Base-by-base conservation (phyloP, 2,113 vertebrate species). In the Mormyrus iriodes region DNA sequence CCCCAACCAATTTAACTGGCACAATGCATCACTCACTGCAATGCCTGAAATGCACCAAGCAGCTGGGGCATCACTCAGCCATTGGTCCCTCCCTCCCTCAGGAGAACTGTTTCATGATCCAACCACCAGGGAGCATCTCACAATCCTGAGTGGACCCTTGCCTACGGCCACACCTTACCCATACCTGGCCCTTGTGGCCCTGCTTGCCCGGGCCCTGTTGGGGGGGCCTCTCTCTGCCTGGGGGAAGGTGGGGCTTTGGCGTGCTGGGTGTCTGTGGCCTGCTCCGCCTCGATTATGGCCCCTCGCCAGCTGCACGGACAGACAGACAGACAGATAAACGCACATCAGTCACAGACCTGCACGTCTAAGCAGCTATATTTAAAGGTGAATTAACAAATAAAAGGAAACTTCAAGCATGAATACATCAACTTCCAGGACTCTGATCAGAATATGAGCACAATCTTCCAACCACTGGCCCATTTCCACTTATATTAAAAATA, bases 231-330 rank as follows among this genome's bases (percentile, higher is more conserved):
- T 55, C 89, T 90, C 51, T 65, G 35, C 2, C 91, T 92, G 88
- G 87, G 94, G 0, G 95, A 96, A 0, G 96, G 95, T 2, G 92
- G 93, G 3, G 92, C 91, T 69, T 97, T 96, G 0, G 95, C 24
- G 0, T 27, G 95, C 2, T 92, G 93, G 3, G 92, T 91, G 65
- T 97, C 96, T 0, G 95, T 95, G 83, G 91, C 95, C 91, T 95
- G 96, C 69, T 97, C 96, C 0, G 97, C 96, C 93, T 98, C 97
- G 6, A 99, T 98, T 92, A 97, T 94, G 0, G 97, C 96, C 88
- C 98, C 98, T 92, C 97, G 94, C 98, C 98, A 98, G 93, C 98
- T 99, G 90, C 19, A 89, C 88, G 90, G 48, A 48, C 19, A 87
- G 82, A 49, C 39, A 9, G 17, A 88, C 19, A 21, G 1, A 12